Base-by-base conservation (phyloP, 2,888 invertebrate genomes). In the Suillia variegata region DNA sequence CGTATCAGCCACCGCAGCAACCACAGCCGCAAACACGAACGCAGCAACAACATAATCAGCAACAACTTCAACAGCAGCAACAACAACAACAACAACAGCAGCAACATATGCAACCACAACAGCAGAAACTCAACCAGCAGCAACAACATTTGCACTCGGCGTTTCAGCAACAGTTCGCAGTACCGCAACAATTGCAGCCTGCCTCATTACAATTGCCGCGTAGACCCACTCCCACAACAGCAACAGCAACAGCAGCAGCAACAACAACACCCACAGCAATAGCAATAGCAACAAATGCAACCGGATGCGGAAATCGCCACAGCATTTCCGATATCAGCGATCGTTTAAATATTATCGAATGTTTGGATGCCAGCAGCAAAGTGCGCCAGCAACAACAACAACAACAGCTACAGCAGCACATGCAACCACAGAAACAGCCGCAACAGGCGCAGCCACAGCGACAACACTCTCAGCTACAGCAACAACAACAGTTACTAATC, bases 301-400 rank as follows among this genome's bases (percentile, higher is more conserved):
- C 48, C 65, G 70, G 68, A 66, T 66, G 67, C 65, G 68, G 67
- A 52, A 64, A 59, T 58, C 67, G 66, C 54, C 59, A 64, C 42
- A 70, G 70, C 24, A 67, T 70, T 53, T 64, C 71, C 47, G 73
- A 74, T 58, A 66, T 74, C 33, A 70, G 60, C 61, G 75, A 75
- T 51, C 73, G 68, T 57, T 62, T 75, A 49, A 76, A 67, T 62
- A 75, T 75, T 24, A 66, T 68, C 21, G 76, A 76, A 54, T 33
- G 33, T 51, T 42, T 58, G 38, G 63, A 56, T 54, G 54, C 20
- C 21, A 21, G 51, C 50, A 58, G 54, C 38, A 49, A 58, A 12
- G 56, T 54, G 17, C 64, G 63, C 18, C 64, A 62, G 17, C 62
- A 59, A 3, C 60, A 59, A 17, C 59, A 53, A 10, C 34, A 52